Evolutionary conservation across 2,797 vertebrate species (phyloP), one percentile per base, ranked within the genome.

Genomic region (Gadopsis marmoratus): DNA sequence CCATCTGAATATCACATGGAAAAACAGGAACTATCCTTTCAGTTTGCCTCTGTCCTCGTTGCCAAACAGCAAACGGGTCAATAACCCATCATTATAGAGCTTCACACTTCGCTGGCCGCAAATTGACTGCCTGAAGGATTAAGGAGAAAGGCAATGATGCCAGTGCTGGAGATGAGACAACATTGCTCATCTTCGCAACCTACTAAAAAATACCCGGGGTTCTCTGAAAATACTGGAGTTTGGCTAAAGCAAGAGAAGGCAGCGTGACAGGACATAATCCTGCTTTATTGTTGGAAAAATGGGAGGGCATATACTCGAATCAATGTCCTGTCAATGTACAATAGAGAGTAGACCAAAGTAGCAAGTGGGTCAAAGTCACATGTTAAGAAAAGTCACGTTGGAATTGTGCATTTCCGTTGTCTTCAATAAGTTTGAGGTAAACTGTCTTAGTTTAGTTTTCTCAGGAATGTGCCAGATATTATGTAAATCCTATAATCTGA

Each of bases 111-210:
- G 71, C 88, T 95, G 94, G 79, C 91, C 94, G 83, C 92, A 95
- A 96, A 96, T 96, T 93, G 95, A 96, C 93, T 95, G 95, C 95
- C 95, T 93, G 92, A 94, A 94, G 95, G 94, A 96, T 95, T 96
- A 95, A 94, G 90, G 92, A 92, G 84, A 93, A 92, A 93, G 88
- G 89, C 89, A 87, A 93, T 91, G 92, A 95, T 93, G 92, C 90
- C 93, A 93, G 78, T 82, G 87, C 86, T 83, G 86, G 88, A 92
- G 93, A 95, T 87, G 90, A 94, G 90, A 94, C 93, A 92, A 91
- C 92, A 91, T 91, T 86, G 91, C 93, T 95, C 94, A 94, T 95
- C 92, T 94, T 92, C 88, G 84, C 85, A 87, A 86, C 88, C 80
- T 84, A 64, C 78, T 81, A 91, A 94, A 91, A 45, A 90, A 88